phyloP scores from a whole-genome alignment of 2,797 vertebrate species.

The Hoplostethus mediterraneus region DNA sequence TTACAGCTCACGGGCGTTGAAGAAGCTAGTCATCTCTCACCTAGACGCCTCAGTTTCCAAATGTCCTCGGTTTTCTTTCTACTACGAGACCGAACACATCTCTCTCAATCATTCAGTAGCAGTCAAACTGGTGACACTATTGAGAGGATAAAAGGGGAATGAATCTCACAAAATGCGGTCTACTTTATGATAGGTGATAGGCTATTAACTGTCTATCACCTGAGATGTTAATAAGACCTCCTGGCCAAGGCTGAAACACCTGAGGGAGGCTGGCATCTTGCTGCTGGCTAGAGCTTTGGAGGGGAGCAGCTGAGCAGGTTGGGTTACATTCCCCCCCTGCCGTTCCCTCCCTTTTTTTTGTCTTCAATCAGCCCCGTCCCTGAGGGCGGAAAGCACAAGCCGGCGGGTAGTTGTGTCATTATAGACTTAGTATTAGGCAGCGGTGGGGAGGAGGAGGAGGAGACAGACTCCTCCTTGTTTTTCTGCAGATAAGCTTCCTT shows the following conservation, averaged over 20 bases:
- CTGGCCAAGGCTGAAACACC: constrained; percentile 44
- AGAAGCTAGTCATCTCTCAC: too few relatives aligned
- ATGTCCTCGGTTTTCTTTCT: background rate
- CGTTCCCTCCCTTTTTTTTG: constrained; percentile 63
- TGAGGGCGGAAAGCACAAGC: constrained; percentile 66
- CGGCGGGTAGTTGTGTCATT: constrained; percentile 63
- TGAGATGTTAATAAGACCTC: constrained; percentile 16
- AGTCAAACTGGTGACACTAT: background rate
- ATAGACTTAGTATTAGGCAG: constrained; percentile 33
- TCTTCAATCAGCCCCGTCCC: constrained; percentile 79
- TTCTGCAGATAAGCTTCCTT: background rate
- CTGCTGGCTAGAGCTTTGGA: constrained; percentile 44
- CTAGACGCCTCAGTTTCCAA: background rate
- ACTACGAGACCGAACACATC: background rate
- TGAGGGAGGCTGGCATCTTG: constrained; percentile 54
- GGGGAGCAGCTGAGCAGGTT: constrained; percentile 77
- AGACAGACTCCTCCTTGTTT: constrained; percentile 19
- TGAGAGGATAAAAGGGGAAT: constrained; percentile 2
- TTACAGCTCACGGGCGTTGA: background rate
- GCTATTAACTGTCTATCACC: background rate
- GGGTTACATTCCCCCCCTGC: constrained; percentile 76
- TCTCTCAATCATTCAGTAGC: background rate
- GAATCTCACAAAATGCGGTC: background rate
- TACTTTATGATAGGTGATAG: background rate
- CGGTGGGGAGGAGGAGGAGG: constrained; percentile 28